These are phyloP conservation scores for Callionymus lyra DNA, from an alignment of 2,113 vertebrate genomes.

Conservation along the genomic window DNA sequence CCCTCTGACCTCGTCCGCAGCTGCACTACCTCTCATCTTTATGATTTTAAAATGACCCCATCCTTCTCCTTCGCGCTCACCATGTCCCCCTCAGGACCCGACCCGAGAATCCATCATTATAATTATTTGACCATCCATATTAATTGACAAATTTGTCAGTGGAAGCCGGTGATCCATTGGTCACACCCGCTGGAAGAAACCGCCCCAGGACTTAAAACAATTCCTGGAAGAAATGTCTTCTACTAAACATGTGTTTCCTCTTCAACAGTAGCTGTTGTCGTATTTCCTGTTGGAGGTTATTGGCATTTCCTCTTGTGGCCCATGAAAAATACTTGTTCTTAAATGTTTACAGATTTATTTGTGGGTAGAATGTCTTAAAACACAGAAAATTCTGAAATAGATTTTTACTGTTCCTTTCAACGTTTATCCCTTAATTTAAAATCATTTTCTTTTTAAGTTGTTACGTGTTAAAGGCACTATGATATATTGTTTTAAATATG, in stretches of 20 bases:
- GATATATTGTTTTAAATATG: too few relatives aligned
- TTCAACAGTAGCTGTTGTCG: constrained; percentile 24
- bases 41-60: constrained; percentile 38
- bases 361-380: constrained; percentile 5
- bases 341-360: constrained; percentile 4
- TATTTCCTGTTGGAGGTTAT: constrained; percentile 19
- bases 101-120: constrained; percentile 38
- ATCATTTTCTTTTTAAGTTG: too few relatives aligned
- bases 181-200: constrained; percentile 7
- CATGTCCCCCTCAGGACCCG: constrained; percentile 6
- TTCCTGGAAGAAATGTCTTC: constrained; percentile 50
- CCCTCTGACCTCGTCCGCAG: constrained; percentile 43
- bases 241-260: constrained; percentile 48
- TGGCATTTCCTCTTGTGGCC: constrained; percentile 27
- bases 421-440: too few relatives aligned
- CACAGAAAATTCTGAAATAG: constrained; percentile 11
- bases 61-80: constrained; percentile 22
- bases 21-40: constrained; percentile 40
- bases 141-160: constrained; percentile 44
- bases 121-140: constrained; percentile 47
- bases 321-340: constrained; percentile 7
- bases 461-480: too few relatives aligned
- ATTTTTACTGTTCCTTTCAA: too few relatives aligned
- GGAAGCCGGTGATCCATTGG: constrained; percentile 24
- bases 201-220: constrained; percentile 24